Evolutionary conservation across 2,797 vertebrate genomes (phyloP).

Genomic region (Parauchenoglanis punctatus): DNA sequence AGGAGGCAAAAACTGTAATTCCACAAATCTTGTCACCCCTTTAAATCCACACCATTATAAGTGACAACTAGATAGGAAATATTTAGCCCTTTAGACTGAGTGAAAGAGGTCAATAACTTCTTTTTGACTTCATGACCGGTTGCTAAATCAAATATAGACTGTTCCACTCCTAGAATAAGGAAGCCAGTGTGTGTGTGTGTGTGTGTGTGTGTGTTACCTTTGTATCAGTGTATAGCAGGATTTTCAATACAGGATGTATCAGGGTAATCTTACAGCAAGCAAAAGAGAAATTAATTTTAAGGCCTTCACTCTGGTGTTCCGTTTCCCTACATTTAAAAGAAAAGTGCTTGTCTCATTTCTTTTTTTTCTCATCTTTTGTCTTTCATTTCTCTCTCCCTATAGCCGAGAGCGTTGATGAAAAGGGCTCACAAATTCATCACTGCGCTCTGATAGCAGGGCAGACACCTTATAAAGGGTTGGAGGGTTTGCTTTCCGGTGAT

Average conservation of each 20-base stretch:
- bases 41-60: not conserved
- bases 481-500: not conserved
- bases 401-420: not conserved
- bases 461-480: too few relatives aligned
- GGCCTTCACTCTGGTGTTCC: not conserved
- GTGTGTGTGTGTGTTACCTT: not conserved
- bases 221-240: not conserved
- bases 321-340: not conserved
- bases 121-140: not conserved
- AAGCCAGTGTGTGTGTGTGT: not conserved
- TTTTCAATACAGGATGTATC: not conserved
- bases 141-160: slow-evolving; percentile 20
- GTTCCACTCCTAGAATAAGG: not conserved
- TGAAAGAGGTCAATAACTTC: slow-evolving; percentile 1
- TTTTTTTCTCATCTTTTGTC: not conserved
- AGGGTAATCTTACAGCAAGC: not conserved
- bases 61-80: not conserved
- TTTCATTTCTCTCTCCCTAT: not conserved
- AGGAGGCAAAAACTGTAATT: not conserved
- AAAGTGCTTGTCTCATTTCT: not conserved
- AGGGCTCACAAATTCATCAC: not conserved
- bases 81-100: not conserved
- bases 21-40: not conserved
- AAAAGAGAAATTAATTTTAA: too few relatives aligned
- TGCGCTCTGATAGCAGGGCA: not conserved